Conservation (phyloP, 2,797 vertebrate genomes). For the Pipistrellus pipistrellus region DNA sequence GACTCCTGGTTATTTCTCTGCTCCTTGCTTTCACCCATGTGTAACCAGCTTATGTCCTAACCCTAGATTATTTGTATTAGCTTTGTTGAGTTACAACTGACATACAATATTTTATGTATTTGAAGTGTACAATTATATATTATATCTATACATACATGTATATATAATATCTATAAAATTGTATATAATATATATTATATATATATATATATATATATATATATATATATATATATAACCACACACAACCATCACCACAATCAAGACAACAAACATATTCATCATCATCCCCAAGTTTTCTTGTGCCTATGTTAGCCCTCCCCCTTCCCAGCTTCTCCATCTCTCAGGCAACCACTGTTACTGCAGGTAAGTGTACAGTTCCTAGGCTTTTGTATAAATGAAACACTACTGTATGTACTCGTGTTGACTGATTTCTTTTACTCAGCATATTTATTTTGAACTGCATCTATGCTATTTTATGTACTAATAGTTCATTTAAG, state of each 20-base stretch:
- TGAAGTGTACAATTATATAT: neutral
- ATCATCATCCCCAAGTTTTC: neutral
- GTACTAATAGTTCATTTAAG: neutral
- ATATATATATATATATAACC: too few species aligned
- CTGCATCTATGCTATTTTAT: neutral
- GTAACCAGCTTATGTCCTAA: neutral
- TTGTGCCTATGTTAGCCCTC: fast-evolving
- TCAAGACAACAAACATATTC: neutral
- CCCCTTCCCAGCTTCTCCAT: neutral
- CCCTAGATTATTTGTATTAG: neutral
- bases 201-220: too few species aligned
- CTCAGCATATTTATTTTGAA: neutral
- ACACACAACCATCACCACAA: neutral
- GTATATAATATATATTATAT: too few species aligned
- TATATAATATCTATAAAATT: too few species aligned
- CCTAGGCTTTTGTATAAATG: neutral
- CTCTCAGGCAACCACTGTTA: neutral
- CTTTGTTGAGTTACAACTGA: neutral
- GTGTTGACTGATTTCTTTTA: neutral
- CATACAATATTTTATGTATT: neutral
- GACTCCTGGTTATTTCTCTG: neutral
- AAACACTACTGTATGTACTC: neutral
- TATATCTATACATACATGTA: neutral
- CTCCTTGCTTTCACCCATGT: neutral
- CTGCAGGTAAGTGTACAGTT: neutral